These are phyloP conservation scores for Pelagia noctiluca DNA, from an alignment of 30 jellyfish, hydroid and myxozoan species.

Conservation along the genomic window DNA sequence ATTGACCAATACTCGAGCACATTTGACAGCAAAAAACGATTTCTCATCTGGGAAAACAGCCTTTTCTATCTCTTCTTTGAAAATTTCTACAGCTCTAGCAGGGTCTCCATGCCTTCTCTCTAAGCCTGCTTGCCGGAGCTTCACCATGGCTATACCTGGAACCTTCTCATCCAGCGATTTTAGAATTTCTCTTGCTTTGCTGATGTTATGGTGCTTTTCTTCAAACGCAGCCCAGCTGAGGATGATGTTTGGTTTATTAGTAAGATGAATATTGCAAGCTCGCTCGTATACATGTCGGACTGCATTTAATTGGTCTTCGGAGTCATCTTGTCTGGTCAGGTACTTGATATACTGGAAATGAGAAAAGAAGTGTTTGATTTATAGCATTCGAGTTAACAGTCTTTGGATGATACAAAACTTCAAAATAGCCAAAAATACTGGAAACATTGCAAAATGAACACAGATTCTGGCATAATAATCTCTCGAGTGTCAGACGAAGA, in stretches of 20 bases:
- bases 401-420: too few relatives aligned
- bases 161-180: slow-evolving; percentile 57
- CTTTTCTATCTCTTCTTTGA: slow-evolving; percentile 75
- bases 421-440: too few relatives aligned
- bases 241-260: slow-evolving; percentile 74
- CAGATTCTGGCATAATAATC: too few relatives aligned
- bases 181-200: slow-evolving; percentile 73
- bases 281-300: slow-evolving; percentile 74
- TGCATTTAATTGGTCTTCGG: slow-evolving; percentile 10
- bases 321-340: slow-evolving; percentile 50
- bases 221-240: slow-evolving; percentile 96
- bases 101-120: slow-evolving; percentile 77
- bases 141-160: slow-evolving; percentile 93
- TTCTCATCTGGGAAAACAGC: slow-evolving; percentile 81
- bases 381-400: not conserved
- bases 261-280: slow-evolving; percentile 89
- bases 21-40: slow-evolving; percentile 80
- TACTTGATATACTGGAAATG: slow-evolving; percentile 71
- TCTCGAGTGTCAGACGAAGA: too few relatives aligned
- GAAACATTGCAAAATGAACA: too few relatives aligned
- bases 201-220: slow-evolving; percentile 66
- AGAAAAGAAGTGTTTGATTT: not conserved
- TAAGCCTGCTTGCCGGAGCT: slow-evolving; percentile 83
- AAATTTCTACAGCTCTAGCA: slow-evolving; percentile 58
- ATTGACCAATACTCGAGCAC: slow-evolving; percentile 65